These are phyloP conservation scores for Columba guinea DNA, from an alignment of 2,797 vertebrate genomes.

Conservation along the genomic window DNA sequence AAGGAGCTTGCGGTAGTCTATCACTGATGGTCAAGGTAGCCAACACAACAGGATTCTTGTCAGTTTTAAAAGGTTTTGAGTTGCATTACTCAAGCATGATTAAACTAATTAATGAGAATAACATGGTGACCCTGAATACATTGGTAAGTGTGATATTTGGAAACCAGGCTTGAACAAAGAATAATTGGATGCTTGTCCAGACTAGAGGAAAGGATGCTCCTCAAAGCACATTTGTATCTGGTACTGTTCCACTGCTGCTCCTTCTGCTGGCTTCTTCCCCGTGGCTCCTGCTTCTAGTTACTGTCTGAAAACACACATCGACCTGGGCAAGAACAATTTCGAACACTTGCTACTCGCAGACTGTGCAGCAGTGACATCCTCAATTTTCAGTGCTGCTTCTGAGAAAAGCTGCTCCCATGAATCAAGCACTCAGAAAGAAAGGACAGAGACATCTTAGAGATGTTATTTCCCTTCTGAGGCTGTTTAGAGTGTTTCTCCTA, in stretches of 20 bases:
- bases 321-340: rapidly evolving
- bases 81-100: background rate
- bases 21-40: background rate
- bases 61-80: background rate
- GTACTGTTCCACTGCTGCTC: background rate
- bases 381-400: background rate
- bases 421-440: background rate
- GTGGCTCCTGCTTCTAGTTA: background rate
- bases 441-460: background rate
- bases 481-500: background rate
- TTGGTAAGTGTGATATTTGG: background rate
- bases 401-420: background rate
- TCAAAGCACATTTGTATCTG: background rate
- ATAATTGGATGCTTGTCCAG: background rate
- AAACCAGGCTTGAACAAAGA: background rate
- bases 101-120: background rate
- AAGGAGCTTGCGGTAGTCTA: background rate
- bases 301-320: background rate
- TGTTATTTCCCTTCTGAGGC: background rate
- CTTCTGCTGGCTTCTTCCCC: background rate
- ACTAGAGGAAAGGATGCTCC: background rate
- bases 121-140: background rate
- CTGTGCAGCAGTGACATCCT: background rate
- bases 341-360: background rate
- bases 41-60: background rate